Evolutionary conservation across 2,113 vertebrate genomes (phyloP).

Genomic region (Cervus canadensis): DNA sequence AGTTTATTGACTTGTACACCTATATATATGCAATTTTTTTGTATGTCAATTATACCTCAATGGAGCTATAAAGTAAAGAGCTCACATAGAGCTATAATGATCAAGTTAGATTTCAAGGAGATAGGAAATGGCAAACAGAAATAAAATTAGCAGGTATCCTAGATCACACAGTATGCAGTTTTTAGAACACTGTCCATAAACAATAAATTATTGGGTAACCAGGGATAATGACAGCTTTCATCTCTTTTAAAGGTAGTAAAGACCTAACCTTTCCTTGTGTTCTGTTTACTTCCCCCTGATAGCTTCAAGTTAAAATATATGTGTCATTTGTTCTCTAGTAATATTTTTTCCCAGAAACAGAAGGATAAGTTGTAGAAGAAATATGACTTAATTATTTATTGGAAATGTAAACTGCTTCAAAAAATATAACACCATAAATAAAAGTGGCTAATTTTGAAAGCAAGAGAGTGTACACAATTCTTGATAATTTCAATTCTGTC

Average conservation of each 20-base stretch:
- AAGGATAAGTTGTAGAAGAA: not conserved
- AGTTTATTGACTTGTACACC: not conserved
- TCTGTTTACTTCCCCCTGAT: not conserved
- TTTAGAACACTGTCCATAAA: not conserved
- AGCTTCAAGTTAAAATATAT: not conserved
- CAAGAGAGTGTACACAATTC: not conserved
- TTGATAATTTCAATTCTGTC: not conserved
- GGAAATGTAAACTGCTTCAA: constrained; percentile 25
- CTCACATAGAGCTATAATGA: not conserved
- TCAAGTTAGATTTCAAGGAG: not conserved
- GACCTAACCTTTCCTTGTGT: not conserved
- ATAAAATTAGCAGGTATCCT: not conserved
- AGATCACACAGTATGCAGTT: not conserved
- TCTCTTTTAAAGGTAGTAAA: not conserved
- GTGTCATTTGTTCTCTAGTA: not conserved
- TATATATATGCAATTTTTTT: not conserved
- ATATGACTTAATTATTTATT: constrained; percentile 60
- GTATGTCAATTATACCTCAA: not conserved
- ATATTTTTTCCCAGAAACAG: not conserved
- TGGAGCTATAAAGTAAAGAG: not conserved
- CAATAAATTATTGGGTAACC: not conserved
- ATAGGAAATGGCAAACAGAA: not conserved
- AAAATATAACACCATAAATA: constrained; percentile 14
- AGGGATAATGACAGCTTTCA: not conserved
- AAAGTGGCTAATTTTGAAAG: constrained; percentile 40